Base-by-base conservation (phyloP, 2,888 invertebrate species). In the Synergus gifuensis region DNA sequence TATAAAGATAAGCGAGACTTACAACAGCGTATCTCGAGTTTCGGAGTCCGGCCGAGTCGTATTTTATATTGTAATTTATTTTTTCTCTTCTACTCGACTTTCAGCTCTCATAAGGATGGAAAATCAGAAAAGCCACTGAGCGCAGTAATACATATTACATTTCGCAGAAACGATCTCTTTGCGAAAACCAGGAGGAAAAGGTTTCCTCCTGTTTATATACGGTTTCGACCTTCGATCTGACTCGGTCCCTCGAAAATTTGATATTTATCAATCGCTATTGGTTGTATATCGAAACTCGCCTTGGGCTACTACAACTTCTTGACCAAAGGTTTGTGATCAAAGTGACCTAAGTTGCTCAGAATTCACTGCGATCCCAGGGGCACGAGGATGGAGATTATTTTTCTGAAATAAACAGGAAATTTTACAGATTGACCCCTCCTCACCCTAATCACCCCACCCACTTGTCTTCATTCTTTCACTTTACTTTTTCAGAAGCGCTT, bases 361-460 rank as follows among this genome's bases (percentile, higher is more conserved):
- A 42, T 58, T 22, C 40, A 40, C 12, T 18, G 42, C n/a, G 40
- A 60, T n/a, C n/a, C 22, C 22, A 4, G 83, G 80, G 79, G 63
- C 82, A 73, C 80, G 85, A 7, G 8, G 1, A n/a, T 66, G 82
- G 82, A 85, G 85, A 86, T 84, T 85, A 85, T 84, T 87, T 88
- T 87, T 84, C 84, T 28, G 22, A 78, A 86, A 84, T 84, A 83
- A 85, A 86, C 80, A 82, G 83, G 84, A 86, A 87, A 87, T 87
- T 87, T 87, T 85, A 87, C 88, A 87, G 88, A 87, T 87, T 85
- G 84, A 82, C 83, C 46, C n/a, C 9, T 8, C 85, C 54, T 8
- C n/a, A n/a, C 16, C 54, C n/a, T 54, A n/a, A 54, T 54, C 12
- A 36, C 54, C 16, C 16, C 7, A 54, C 1, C 54, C n/a, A 8